Evolutionary conservation across 2,797 vertebrate species (phyloP).

Genomic region (Chiloscyllium punctatum): DNA sequence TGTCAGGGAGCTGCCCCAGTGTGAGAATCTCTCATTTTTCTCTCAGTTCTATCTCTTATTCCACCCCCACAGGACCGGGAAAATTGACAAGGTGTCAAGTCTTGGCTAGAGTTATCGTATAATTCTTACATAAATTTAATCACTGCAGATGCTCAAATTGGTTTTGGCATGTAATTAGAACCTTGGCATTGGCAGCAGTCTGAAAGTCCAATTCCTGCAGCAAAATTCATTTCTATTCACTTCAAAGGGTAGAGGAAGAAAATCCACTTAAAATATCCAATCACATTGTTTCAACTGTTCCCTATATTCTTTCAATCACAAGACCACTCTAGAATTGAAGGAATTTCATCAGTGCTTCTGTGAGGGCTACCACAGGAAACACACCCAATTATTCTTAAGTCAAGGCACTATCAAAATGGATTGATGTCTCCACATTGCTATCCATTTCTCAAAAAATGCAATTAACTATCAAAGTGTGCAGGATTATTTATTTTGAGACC

Average conservation of each 20-base stretch:
- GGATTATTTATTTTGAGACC: neutral
- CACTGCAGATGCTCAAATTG: neutral
- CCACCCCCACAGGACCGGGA: no score
- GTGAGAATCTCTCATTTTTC: neutral
- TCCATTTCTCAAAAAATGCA: conserved; percentile 39
- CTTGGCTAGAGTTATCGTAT: neutral
- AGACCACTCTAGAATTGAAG: conserved; percentile 41
- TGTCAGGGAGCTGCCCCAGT: neutral
- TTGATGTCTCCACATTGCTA: conserved; percentile 41
- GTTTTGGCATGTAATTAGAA: neutral
- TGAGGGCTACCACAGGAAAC: conserved; percentile 49
- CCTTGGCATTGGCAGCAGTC: neutral
- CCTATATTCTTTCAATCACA: conserved; percentile 45
- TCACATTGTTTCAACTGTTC: conserved; percentile 45
- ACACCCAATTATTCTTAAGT: conserved; percentile 44
- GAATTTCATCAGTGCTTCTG: conserved; percentile 50
- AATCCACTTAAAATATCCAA: neutral
- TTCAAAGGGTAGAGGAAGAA: neutral
- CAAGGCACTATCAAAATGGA: conserved; percentile 46
- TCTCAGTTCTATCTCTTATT: neutral
- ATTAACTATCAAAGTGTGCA: conserved; percentile 1
- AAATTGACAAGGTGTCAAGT: neutral
- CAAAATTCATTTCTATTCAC: neutral
- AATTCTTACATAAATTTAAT: neutral
- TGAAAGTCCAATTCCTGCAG: neutral